Base-by-base conservation (phyloP, 2,797 vertebrate species). In the Diceros bicornis region DNA sequence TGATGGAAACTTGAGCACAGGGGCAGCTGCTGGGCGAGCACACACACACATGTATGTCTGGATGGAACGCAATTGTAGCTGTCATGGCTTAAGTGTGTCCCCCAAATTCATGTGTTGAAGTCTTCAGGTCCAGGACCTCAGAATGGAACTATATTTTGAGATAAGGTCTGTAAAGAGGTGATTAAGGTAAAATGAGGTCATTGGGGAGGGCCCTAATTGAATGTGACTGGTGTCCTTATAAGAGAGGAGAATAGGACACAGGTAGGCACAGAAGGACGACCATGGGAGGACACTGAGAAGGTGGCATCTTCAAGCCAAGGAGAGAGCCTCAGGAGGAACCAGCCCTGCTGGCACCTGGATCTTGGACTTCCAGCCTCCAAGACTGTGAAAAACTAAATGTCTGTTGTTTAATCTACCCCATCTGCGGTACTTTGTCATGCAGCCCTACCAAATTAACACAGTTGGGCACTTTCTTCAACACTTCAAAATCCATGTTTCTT, bases 271-370 rank as follows among this genome's bases (percentile, higher is more conserved):
- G 66, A 32, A 11, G n/a, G 52, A 32, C 12, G 4, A 20, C 25
- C 18, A 9, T 3, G 25, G 55, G 66, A 44, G 34, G 66, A 44
- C 68, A 20, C 34, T 59, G 34, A 27, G 68, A 44, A 37, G 11
- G 18, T 6, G 0, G 1, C 16, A 0, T 16, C 17, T 21, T 25
- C 17, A 1, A 0, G 3, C 12, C 55, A 4, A 16, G 44, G 68
- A 52, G 50, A 52, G 52, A 72, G n/a, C 34, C 64, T 72, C 34
- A 16, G 52, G 55, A 72, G 25, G 16, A 50, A 16, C 44, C 32
- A 72, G 25, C 25, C 32, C 41, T 2, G 16, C 21, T 3, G 8
- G n/a, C 6, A 17, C 8, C 9, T 11, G 1, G n/a, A 62, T 34
- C 57, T 37, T 2, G 14, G 1, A 32, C 4, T 6, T 18, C n/a